phyloP scores from a whole-genome alignment of 2,888 invertebrate species.

The Drosophila pegasa region DNA sequence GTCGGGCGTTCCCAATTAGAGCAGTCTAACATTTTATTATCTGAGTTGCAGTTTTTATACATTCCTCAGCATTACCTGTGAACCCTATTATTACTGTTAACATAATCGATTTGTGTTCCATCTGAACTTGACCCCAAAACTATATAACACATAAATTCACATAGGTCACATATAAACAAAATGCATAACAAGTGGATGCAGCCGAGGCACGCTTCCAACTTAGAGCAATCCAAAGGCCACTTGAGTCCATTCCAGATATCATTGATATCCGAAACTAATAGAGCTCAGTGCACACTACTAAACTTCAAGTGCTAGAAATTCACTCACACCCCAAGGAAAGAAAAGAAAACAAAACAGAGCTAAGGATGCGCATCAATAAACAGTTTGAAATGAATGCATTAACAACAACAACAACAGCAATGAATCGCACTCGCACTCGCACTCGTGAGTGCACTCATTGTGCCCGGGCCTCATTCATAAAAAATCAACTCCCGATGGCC shows the following conservation, averaged over 20 bases:
- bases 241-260: conserved; percentile 58
- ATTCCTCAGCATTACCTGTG: too few relatives aligned
- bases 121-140: conserved; percentile 8
- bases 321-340: conserved; percentile 18
- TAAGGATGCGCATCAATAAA: conserved; percentile 50
- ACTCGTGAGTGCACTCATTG: conserved; percentile 42
- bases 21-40: too few relatives aligned
- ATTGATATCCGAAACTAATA: conserved; percentile 66
- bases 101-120: neutral
- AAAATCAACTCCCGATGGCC: conserved; percentile 57
- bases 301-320: conserved; percentile 27
- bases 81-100: too few relatives aligned
- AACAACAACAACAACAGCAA: conserved; percentile 49
- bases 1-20: too few relatives aligned
- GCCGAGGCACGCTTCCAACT: neutral
- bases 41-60: too few relatives aligned
- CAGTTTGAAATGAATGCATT: conserved; percentile 49
- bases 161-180: conserved; percentile 8
- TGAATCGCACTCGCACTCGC: conserved; percentile 9
- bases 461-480: conserved; percentile 56
- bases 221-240: conserved; percentile 26
- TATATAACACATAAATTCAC: neutral
- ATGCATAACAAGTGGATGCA: neutral
- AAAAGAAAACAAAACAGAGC: neutral
- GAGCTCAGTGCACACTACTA: conserved; percentile 22